phyloP scores from a whole-genome alignment of 2,888 invertebrate genomes.

The Cosmia pyralina region DNA sequence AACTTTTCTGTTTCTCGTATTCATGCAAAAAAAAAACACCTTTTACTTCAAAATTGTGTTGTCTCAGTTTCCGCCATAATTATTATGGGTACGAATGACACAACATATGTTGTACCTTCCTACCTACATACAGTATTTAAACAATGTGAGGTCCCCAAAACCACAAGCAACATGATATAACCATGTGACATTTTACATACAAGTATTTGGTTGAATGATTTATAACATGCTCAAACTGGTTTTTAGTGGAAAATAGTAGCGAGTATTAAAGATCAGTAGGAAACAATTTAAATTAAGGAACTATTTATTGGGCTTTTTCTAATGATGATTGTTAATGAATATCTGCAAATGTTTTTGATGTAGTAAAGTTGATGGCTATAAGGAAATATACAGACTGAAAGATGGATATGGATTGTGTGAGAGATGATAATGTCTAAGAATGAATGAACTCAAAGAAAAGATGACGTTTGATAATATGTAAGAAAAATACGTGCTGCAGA shows the following conservation, averaged over 20 bases:
- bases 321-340: not conserved
- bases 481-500: not conserved
- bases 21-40: conserved; percentile 1
- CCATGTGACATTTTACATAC: conserved; percentile 74
- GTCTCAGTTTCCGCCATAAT: conserved; percentile 4
- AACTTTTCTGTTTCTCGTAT: not conserved
- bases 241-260: conserved; percentile 45
- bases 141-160: conserved; percentile 67
- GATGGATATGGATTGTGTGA: not conserved
- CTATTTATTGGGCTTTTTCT: conserved; percentile 3
- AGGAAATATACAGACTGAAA: not conserved
- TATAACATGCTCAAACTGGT: conserved; percentile 64
- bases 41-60: conserved; percentile 12
- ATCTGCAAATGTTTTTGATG: not conserved
- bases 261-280: conserved; percentile 6
- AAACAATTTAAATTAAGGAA: conserved; percentile 7
- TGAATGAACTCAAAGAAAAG: not conserved
- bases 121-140: conserved; percentile 34
- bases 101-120: conserved; percentile 17
- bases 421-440: not conserved
- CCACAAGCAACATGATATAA: conserved; percentile 68
- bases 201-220: conserved; percentile 65
- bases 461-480: not conserved
- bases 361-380: not conserved
- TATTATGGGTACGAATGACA: conserved; percentile 12